Evolutionary conservation across 2,888 invertebrate genomes (phyloP), one percentile per base, ranked within the genome.

Genomic region (Lasioglossum lativentre): DNA sequence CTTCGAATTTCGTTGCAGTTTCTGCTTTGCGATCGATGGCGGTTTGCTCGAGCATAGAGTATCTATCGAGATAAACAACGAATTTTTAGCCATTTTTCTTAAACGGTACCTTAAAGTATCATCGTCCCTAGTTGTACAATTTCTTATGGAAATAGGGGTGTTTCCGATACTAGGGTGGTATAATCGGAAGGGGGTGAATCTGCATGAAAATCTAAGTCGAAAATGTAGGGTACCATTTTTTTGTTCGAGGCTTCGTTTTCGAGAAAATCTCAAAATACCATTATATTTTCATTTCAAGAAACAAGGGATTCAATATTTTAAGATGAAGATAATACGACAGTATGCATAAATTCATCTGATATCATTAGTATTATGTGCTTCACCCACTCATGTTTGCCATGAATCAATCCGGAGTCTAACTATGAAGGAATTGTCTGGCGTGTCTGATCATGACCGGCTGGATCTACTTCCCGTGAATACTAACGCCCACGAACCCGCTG

Each of bases 1-100:
- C 34, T 42, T 42, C 30, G 45, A 66, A 47, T 72, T 30, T 71
- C 23, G 27, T 2, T 19, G n/a, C 23, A 38, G 23, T n/a, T 12
- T 8, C 16, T 66, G 30, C 38, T 66, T n/a, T 4, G n/a, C 80
- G 80, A 84, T 86, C 83, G 80, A 86, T 81, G 59, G 30, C 14
- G 27, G 14, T 27, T 59, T 59, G 59, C 59, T 12, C 14, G 30
- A 59, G 14, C 14, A 5, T 30, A 14, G 27, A 30, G 30, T 59
- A 59, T 59, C 27, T 27, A 27, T 27, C 59, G 16, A 2, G 16
- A 59, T 16, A 14, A 59, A 59, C 59, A 14, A 59, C 16, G 14
- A 16, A 14, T 30, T 59, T 27, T 59, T 5, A 16, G 2, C 3
- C 1, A 52, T n/a, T 52, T n/a, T 52, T 52, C 23, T 10, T 42